These are phyloP conservation scores for Laspeyria flexula DNA, from an alignment of 2,888 invertebrate species.

Conservation along the genomic window DNA sequence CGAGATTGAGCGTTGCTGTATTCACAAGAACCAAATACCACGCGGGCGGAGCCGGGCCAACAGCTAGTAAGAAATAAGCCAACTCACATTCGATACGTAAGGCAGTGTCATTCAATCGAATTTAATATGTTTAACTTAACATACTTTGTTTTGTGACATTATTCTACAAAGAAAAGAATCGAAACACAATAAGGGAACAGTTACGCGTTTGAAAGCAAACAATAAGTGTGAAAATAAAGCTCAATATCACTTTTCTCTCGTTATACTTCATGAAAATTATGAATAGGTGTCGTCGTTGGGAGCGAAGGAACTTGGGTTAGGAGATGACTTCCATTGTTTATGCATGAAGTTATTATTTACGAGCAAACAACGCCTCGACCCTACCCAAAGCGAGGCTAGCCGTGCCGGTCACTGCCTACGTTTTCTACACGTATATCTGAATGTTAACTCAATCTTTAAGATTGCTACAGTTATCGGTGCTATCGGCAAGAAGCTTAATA, in stretches of 20 bases:
- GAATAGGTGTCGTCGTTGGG: conserved; percentile 54
- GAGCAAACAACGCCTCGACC: conserved; percentile 47
- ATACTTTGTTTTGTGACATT: not conserved
- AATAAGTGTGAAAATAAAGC: conserved; percentile 23
- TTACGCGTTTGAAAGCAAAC: conserved; percentile 14
- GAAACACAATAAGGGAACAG: conserved; percentile 7
- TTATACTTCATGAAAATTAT: conserved; percentile 59
- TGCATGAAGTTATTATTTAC: conserved; percentile 80
- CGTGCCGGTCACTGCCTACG: conserved; percentile 17
- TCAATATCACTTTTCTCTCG: conserved; percentile 46
- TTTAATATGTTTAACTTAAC: too few species aligned
- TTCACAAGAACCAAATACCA: too few species aligned
- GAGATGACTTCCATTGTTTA: conserved; percentile 71
- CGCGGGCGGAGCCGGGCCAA: too few species aligned
- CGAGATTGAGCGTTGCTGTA: too few species aligned
- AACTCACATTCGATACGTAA: too few species aligned
- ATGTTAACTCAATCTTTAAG: conserved; percentile 15
- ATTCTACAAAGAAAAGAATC: not conserved
- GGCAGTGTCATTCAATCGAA: too few species aligned
- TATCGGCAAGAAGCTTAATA: not conserved
- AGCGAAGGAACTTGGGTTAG: conserved; percentile 53
- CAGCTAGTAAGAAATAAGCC: too few species aligned
- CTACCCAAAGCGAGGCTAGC: conserved; percentile 22
- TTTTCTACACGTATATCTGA: conserved; percentile 22
- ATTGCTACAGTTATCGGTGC: not conserved